Percentiles rank a stretch among this genome's conserved stretches.
Conservation (phyloP, 1,140 invertebrate genomes). For the Drosophila mojavensis region DNA sequence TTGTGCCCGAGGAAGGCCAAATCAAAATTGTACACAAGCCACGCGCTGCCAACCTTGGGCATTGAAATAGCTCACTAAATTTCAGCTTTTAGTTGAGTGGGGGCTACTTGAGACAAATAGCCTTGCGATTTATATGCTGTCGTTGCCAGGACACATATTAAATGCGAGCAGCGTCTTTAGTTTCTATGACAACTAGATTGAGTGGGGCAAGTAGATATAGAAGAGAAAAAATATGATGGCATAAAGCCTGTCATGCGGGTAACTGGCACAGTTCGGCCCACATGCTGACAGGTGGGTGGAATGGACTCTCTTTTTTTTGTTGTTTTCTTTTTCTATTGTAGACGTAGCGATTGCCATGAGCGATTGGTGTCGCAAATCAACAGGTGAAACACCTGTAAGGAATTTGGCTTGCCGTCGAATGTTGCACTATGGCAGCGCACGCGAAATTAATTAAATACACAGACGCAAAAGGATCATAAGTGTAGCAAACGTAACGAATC, state of each 20-base stretch:
- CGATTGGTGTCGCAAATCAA: slow-evolving; percentile 70
- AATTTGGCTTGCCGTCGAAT: slow-evolving; percentile 1
- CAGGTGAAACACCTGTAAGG: slow-evolving; percentile 46
- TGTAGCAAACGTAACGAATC: slow-evolving; percentile 42
- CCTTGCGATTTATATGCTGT: slow-evolving; percentile 58
- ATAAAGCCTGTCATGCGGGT: slow-evolving; percentile 23
- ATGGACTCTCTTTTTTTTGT: not conserved
- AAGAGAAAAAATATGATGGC: slow-evolving; percentile 15
- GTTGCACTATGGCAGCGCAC: slow-evolving; percentile 16
- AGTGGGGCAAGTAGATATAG: slow-evolving; percentile 25
- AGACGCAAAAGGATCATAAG: slow-evolving; percentile 55
- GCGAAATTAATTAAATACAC: slow-evolving; percentile 71
- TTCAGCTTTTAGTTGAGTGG: slow-evolving; percentile 19
- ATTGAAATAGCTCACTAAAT: slow-evolving; percentile 18
- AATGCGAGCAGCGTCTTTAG: slow-evolving; percentile 46
- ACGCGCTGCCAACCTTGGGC: slow-evolving; percentile 16
- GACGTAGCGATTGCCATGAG: slow-evolving; percentile 46
- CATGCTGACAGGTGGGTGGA: slow-evolving; percentile 53
- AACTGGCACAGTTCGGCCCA: slow-evolving; percentile 1
- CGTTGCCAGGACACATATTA: slow-evolving; percentile 76
- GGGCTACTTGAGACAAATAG: slow-evolving; percentile 65
- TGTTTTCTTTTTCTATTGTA: slow-evolving; percentile 50
- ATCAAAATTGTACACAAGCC: not conserved
- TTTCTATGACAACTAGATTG: slow-evolving; percentile 67
- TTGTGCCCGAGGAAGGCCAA: not conserved